A percentile compares a stretch with the other conserved stretches of the same genome.
Conservation (phyloP, 1,140 invertebrate genomes). For the Camponotus pennsylvanicus region DNA sequence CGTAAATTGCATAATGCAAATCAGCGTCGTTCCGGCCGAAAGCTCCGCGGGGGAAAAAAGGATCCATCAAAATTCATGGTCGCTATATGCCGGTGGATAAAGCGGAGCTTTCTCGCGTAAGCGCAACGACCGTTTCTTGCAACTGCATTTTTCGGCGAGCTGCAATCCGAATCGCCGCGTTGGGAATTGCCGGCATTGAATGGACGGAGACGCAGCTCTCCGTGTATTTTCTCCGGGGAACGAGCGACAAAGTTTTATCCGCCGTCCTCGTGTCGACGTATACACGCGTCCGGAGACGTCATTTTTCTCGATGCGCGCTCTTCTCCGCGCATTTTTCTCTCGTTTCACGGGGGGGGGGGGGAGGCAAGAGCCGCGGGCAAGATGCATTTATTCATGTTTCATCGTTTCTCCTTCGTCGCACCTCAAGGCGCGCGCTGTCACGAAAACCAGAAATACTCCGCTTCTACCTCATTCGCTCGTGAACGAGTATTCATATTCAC, state of each 20-base stretch:
- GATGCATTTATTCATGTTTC: conserved; percentile 53
- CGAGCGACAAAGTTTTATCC: conserved; percentile 59
- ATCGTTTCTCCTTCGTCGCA: conserved; percentile 4
- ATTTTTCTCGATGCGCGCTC: conserved; percentile 43
- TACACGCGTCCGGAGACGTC: conserved; percentile 8
- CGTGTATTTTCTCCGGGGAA: conserved; percentile 13
- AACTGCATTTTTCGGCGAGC: conserved; percentile 53
- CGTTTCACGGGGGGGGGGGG: neutral
- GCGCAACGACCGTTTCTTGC: conserved; percentile 43
- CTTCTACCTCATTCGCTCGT: conserved; percentile 1
- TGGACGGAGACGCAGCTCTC: neutral
- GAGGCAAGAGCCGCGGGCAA: neutral
- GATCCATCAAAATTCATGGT: conserved; percentile 58
- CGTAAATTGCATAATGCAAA: conserved; percentile 61
- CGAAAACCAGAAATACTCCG: conserved; percentile 13
- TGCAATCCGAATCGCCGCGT: conserved; percentile 18
- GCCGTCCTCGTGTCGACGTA: neutral
- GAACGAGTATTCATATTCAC: neutral
- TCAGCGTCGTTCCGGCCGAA: conserved; percentile 39
- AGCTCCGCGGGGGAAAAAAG: conserved; percentile 23
- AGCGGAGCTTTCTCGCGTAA: conserved; percentile 38
- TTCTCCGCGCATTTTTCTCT: neutral
- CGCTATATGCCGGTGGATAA: conserved; percentile 25
- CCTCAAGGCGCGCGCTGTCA: conserved; percentile 6
- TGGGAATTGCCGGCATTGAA: conserved; percentile 26